phyloP scores from a whole-genome alignment of 2,888 invertebrate genomes.

The Apotomis turbidana region DNA sequence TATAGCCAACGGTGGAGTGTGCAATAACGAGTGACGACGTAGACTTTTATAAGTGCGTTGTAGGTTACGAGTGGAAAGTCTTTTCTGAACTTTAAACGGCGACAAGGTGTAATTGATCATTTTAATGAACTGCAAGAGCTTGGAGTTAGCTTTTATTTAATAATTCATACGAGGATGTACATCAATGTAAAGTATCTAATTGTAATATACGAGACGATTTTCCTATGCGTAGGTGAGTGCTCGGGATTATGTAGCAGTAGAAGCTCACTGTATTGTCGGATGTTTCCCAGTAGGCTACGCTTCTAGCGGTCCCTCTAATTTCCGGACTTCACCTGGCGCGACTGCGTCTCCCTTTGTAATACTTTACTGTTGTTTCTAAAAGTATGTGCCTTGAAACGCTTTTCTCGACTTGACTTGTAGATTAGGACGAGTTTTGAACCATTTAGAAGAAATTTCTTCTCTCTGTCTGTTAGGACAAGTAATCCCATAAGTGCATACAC shows the following conservation, averaged over 20 bases:
- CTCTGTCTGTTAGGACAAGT: constrained; percentile 78
- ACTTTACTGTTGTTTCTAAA: constrained; percentile 80
- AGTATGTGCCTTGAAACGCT: constrained; percentile 84
- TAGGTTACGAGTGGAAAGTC: constrained; percentile 44
- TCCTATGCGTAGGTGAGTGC: constrained; percentile 48
- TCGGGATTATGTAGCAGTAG: constrained; percentile 54
- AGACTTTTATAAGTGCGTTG: constrained; percentile 46
- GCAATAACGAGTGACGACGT: constrained; percentile 52
- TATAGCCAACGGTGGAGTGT: constrained; percentile 70
- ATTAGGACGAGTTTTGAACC: constrained; percentile 81
- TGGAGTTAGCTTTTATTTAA: constrained; percentile 70
- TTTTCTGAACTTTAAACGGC: constrained; percentile 59
- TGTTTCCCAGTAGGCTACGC: constrained; percentile 68
- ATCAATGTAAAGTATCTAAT: constrained; percentile 49
- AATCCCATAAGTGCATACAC: constrained; percentile 82
- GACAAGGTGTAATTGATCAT: constrained; percentile 70
- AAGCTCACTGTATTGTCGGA: constrained; percentile 46
- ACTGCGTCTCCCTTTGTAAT: constrained; percentile 65
- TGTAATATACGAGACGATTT: constrained; percentile 49
- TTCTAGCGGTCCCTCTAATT: constrained; percentile 75
- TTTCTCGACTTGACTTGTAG: constrained; percentile 80
- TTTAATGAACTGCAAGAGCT: constrained; percentile 73
- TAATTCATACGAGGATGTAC: constrained; percentile 52
- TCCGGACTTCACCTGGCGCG: constrained; percentile 62
- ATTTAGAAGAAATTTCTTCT: constrained; percentile 80